Conservation (phyloP, 2,888 invertebrate genomes). For the Drosophila macrospina region DNA sequence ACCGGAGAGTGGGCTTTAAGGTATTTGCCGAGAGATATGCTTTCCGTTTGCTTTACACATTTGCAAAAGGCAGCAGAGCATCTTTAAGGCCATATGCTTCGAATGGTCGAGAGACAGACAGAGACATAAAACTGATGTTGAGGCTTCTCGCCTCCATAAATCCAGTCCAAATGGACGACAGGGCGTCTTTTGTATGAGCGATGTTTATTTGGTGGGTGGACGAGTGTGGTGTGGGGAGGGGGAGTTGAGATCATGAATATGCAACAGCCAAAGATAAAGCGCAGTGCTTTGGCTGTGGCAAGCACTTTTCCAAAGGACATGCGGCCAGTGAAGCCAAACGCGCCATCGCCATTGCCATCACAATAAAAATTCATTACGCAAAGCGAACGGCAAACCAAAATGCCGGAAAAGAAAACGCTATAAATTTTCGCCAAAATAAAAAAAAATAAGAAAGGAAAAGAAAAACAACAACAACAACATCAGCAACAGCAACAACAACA, state of each 20-base stretch:
- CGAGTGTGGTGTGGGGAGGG: background rate
- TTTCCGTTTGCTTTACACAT: slow-evolving; percentile 1
- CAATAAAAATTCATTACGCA: slow-evolving; percentile 81
- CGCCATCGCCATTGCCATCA: slow-evolving; percentile 74
- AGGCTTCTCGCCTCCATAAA: slow-evolving; percentile 46
- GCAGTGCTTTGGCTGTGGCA: slow-evolving; percentile 43
- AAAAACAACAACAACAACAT: slow-evolving; percentile 4
- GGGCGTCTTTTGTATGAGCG: slow-evolving; percentile 49
- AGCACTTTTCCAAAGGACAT: slow-evolving; percentile 17
- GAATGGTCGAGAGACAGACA: slow-evolving; percentile 15
- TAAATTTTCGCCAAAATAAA: slow-evolving; percentile 68
- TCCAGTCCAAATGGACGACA: slow-evolving; percentile 28
- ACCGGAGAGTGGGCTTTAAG: slow-evolving; percentile 10
- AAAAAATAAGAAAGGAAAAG: slow-evolving; percentile 37
- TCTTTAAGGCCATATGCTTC: slow-evolving; percentile 25
- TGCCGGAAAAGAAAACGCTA: slow-evolving; percentile 76
- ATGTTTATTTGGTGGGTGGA: slow-evolving; percentile 57
- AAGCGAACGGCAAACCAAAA: slow-evolving; percentile 67
- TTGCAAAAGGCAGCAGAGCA: slow-evolving; percentile 1
- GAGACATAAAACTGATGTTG: slow-evolving; percentile 38
- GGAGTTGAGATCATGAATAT: slow-evolving; percentile 66
- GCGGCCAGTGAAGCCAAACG: slow-evolving; percentile 73
- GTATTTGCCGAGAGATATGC: background rate
- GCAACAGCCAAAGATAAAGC: slow-evolving; percentile 68
- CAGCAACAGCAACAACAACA: too few species aligned